These are phyloP conservation scores for Chrysotoxum bicinctum DNA, from an alignment of 2,888 invertebrate genomes.

Conservation along the genomic window DNA sequence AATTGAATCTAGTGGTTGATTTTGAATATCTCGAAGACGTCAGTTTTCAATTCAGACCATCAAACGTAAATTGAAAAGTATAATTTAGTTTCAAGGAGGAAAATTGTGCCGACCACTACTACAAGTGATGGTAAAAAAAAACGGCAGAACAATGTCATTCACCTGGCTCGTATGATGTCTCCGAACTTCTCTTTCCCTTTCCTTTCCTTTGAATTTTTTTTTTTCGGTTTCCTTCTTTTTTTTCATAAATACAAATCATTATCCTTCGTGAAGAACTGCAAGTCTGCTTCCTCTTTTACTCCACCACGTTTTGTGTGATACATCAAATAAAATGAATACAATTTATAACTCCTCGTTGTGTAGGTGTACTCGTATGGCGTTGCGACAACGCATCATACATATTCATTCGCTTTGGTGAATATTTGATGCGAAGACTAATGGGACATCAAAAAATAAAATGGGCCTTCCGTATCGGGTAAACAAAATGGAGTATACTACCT, in stretches of 20 bases:
- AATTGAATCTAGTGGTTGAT: no score
- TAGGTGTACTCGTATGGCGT: neutral
- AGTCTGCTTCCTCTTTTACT: neutral
- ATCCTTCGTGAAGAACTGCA: neutral
- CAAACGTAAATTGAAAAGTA: no score
- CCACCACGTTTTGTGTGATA: neutral
- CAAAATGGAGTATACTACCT: neutral
- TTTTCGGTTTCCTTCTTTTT: neutral
- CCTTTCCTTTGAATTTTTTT: neutral
- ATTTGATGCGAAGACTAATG: conserved; percentile 51
- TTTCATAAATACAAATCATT: neutral
- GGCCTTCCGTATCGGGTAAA: conserved; percentile 3
- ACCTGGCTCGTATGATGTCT: neutral
- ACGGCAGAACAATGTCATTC: no score
- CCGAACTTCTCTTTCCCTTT: neutral
- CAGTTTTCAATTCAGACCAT: no score
- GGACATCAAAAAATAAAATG: conserved; percentile 50
- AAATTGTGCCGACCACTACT: no score
- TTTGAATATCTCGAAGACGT: no score
- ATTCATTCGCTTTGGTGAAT: conserved; percentile 37
- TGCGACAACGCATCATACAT: conserved; percentile 42
- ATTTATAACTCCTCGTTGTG: neutral
- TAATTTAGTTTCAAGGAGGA: no score
- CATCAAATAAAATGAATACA: conserved; percentile 2
- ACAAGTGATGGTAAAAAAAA: no score